Base-by-base conservation (phyloP, 2,113 vertebrate species). In the Microcebus griseorufus region DNA sequence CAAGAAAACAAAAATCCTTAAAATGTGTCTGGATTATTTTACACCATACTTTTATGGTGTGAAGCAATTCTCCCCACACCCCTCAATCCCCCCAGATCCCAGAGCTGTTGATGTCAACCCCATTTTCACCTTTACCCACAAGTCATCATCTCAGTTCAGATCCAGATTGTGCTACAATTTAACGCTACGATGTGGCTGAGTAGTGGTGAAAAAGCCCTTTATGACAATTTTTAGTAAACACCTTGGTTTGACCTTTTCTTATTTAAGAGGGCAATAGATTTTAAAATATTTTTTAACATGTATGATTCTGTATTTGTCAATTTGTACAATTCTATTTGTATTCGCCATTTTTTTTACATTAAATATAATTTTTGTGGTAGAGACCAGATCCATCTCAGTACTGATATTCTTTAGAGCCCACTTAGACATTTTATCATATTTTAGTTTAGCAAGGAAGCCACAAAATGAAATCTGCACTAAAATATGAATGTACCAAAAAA, bases 21-120 rank as follows among this genome's bases (percentile, higher is more conserved):
- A 64, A 87, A 55, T 58, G 37, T 65, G 9, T 90, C 14, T 32
- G 25, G 78, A 95, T 97, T 94, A 97, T 97, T 78, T 98, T 94
- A 94, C 79, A 75, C 83, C 73, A 51, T 76, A 98, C 86, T 95
- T 82, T 94, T 94, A 75, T 97, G 88, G 96, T 93, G 90, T 95
- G 93, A 97, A 97, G 79, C 93, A 98, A 94, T 58, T 72, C 75
- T 81, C 23, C 75, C 64, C 87, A 83, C n/a, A 96, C 12, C n/a
- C 75, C 11, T 80, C 29, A 23, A 17, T 84, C 92, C 91, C 90
- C 22, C 51, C 73, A 76, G 73, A 48, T 76, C 73, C 39, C 27
- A 76, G 27, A 32, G 27, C 42, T 48, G 14, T 2, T 2, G 7
- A 18, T 9, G 27, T 48, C 27, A 76, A 76, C 14, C 16, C 27